Conservation (phyloP, 2,888 invertebrate species). For the Prostheceraeus crozeri region DNA sequence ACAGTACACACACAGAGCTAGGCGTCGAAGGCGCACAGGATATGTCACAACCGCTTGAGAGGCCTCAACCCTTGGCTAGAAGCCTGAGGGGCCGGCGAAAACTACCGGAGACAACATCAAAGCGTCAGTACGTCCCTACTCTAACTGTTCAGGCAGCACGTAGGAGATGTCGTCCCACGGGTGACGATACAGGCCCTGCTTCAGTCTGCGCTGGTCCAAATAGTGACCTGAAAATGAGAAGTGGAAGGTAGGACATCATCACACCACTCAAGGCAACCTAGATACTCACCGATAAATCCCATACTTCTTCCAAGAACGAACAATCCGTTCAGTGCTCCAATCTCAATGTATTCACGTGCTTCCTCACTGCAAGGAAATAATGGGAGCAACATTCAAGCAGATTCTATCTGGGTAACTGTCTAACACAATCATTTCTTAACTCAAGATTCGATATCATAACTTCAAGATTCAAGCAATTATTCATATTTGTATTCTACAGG, state of each 20-base stretch:
- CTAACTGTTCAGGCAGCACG: slow-evolving; percentile 69
- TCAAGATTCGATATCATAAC: no score
- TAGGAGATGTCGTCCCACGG: slow-evolving; percentile 98
- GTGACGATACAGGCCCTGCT: slow-evolving; percentile 96
- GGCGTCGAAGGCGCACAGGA: no score
- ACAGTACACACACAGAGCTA: no score
- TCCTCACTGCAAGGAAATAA: slow-evolving; percentile 69
- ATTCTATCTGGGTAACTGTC: background rate
- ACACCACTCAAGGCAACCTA: background rate
- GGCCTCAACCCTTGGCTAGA: no score
- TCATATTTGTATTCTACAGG: no score
- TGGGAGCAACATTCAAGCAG: background rate
- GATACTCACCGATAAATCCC: slow-evolving; percentile 76
- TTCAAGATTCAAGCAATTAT: no score
- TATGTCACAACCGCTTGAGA: no score
- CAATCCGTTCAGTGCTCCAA: slow-evolving; percentile 93
- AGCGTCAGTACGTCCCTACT: no score
- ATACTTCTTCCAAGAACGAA: slow-evolving; percentile 96
- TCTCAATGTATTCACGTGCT: slow-evolving; percentile 90
- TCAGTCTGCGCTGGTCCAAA: slow-evolving; percentile 94
- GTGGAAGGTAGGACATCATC: no score
- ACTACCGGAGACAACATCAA: no score
- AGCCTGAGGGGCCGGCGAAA: no score
- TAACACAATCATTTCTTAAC: no score
- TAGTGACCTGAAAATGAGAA: slow-evolving; percentile 75